These are phyloP conservation scores for Pseudorhombus dupliciocellatus DNA, from an alignment of 2,113 vertebrate species.

Conservation along the genomic window DNA sequence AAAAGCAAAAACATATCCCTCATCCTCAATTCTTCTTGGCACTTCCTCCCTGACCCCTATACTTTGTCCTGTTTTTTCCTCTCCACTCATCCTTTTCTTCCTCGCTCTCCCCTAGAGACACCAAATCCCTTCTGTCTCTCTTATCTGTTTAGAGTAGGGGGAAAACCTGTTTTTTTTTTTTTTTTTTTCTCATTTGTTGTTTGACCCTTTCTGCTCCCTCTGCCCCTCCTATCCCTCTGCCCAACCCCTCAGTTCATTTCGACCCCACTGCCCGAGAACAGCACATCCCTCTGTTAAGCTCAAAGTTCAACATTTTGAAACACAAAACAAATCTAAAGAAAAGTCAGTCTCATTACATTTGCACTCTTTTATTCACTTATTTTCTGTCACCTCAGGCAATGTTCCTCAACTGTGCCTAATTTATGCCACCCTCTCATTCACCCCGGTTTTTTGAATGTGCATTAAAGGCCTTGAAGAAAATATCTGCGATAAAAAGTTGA, in stretches of 20 bases:
- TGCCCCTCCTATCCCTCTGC: not conserved
- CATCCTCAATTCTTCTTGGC: conserved; percentile 26
- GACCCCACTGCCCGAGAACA: not conserved
- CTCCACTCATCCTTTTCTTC: not conserved
- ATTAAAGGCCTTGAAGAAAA: not conserved
- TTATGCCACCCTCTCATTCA: not conserved
- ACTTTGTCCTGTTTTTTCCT: conserved; percentile 25
- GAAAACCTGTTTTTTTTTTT: conserved; percentile 4
- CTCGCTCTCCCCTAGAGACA: conserved; percentile 2
- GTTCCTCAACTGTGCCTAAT: not conserved
- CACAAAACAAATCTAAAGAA: conserved; percentile 13
- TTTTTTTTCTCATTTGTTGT: conserved; percentile 38
- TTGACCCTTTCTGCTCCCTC: not conserved
- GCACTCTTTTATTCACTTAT: not conserved
- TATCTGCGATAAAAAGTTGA: not conserved
- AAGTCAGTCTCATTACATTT: conserved; percentile 5
- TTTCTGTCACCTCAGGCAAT: conserved; percentile 4
- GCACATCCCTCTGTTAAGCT: conserved; percentile 30
- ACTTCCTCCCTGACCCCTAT: conserved; percentile 24
- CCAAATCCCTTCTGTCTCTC: conserved; percentile 30
- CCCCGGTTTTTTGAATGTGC: not conserved
- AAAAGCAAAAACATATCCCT: conserved; percentile 43
- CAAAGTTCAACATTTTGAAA: conserved; percentile 23
- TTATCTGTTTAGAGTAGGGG: conserved; percentile 16
- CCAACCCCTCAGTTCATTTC: conserved; percentile 1